Percentiles rank a stretch among this genome's conserved stretches.
phyloP scores from a whole-genome alignment of 2,888 invertebrate genomes.

The Calliopum simillimum region DNA sequence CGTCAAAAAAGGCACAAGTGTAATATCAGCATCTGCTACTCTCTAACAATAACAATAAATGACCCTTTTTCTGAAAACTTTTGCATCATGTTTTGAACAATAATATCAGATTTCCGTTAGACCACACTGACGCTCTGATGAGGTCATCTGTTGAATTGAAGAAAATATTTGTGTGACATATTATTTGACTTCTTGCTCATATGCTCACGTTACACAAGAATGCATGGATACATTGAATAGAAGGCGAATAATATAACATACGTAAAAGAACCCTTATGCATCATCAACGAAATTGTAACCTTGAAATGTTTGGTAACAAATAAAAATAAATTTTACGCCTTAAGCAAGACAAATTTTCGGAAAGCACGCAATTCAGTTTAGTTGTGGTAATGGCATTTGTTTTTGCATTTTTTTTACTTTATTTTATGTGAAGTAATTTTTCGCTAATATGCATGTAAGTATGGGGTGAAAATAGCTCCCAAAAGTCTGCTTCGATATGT shows the following conservation, averaged over 20 bases:
- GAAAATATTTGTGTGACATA: constrained; percentile 12
- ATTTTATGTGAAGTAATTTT: too few species aligned
- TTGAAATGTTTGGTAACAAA: constrained; percentile 1
- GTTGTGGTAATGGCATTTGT: too few species aligned
- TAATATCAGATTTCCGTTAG: background rate
- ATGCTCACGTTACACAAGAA: too few species aligned
- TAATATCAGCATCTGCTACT: too few species aligned
- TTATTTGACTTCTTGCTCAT: background rate
- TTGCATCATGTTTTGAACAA: background rate
- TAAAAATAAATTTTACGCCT: background rate
- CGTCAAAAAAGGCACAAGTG: too few species aligned
- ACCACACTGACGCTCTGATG: background rate
- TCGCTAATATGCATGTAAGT: too few species aligned
- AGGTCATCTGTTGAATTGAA: constrained; percentile 1
- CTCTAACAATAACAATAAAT: background rate
- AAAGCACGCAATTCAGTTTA: background rate
- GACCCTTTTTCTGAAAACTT: background rate
- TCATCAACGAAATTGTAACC: background rate
- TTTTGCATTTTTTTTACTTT: too few species aligned
- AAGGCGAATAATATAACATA: background rate
- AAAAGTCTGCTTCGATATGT: too few species aligned
- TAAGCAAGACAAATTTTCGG: background rate
- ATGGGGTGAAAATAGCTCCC: too few species aligned
- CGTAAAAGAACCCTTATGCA: background rate
- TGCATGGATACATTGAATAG: background rate